phyloP scores from a whole-genome alignment of 2,113 vertebrate species.

The Pica pica region DNA sequence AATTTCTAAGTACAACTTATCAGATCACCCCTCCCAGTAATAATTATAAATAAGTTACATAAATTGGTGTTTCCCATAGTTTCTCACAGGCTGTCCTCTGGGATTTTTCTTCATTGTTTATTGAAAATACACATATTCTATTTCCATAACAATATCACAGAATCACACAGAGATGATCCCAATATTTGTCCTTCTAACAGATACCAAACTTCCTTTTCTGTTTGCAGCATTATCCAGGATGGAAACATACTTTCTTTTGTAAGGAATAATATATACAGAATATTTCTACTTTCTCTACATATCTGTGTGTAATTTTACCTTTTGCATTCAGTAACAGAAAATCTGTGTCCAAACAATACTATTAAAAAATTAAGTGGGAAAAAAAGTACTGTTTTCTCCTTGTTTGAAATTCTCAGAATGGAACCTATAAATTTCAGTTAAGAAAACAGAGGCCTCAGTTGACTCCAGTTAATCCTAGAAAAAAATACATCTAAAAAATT shows the following conservation, averaged over 20 bases:
- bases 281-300: background rate
- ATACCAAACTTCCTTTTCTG: background rate
- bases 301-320: background rate
- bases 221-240: background rate
- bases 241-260: background rate
- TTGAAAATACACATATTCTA: background rate
- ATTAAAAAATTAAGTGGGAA: background rate
- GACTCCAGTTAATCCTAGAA: background rate
- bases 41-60: background rate
- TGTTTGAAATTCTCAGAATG: background rate
- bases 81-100: background rate
- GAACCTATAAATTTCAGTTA: background rate
- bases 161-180: background rate
- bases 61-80: background rate
- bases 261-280: background rate
- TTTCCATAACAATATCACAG: background rate
- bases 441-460: background rate
- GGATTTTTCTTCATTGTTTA: background rate
- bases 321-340: background rate
- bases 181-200: background rate
- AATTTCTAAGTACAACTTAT: background rate
- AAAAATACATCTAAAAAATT: background rate
- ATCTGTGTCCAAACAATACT: background rate
- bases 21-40: background rate
- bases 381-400: background rate